phyloP scores from a whole-genome alignment of 2,113 vertebrate species.

The Casuarius casuarius region DNA sequence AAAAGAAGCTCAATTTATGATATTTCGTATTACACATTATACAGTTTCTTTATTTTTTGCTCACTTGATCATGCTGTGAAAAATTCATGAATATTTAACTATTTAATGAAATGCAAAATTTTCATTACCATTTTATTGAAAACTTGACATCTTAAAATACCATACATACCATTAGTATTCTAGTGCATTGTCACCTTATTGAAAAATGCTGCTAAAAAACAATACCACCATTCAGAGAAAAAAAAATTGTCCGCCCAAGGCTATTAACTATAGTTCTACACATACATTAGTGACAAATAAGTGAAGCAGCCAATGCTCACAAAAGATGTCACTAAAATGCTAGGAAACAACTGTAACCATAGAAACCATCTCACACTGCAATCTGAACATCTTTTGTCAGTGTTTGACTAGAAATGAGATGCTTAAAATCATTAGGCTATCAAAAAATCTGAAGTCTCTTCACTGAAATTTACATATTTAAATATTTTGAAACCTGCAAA shows the following conservation, averaged over 20 bases:
- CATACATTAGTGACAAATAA: conserved; percentile 90
- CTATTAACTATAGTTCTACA: conserved; percentile 88
- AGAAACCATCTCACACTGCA: conserved; percentile 88
- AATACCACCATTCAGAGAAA: conserved; percentile 83
- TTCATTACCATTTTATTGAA: conserved; percentile 87
- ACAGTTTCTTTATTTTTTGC: conserved; percentile 83
- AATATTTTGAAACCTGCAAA: conserved; percentile 89
- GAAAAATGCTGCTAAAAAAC: conserved; percentile 87
- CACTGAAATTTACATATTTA: conserved; percentile 88
- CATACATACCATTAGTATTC: conserved; percentile 88
- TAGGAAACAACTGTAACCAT: conserved; percentile 89
- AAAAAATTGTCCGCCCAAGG: conserved; percentile 85
- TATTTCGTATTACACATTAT: conserved; percentile 79
- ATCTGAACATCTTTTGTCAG: conserved; percentile 89
- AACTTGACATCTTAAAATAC: conserved; percentile 88
- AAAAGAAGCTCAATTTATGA: conserved; percentile 79
- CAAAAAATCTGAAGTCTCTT: conserved; percentile 86
- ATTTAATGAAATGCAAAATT: conserved; percentile 88
- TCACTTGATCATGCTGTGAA: conserved; percentile 82
- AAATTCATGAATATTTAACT: conserved; percentile 87
- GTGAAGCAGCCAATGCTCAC: conserved; percentile 87
- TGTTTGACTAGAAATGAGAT: conserved; percentile 88
- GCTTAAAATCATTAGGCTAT: conserved; percentile 89
- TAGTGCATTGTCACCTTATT: conserved; percentile 87
- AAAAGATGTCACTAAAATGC: conserved; percentile 89